Percentiles rank a stretch among this genome's conserved stretches.
Evolutionary conservation across 1,140 invertebrate species (phyloP).

Genomic region (Eciton burchellii): DNA sequence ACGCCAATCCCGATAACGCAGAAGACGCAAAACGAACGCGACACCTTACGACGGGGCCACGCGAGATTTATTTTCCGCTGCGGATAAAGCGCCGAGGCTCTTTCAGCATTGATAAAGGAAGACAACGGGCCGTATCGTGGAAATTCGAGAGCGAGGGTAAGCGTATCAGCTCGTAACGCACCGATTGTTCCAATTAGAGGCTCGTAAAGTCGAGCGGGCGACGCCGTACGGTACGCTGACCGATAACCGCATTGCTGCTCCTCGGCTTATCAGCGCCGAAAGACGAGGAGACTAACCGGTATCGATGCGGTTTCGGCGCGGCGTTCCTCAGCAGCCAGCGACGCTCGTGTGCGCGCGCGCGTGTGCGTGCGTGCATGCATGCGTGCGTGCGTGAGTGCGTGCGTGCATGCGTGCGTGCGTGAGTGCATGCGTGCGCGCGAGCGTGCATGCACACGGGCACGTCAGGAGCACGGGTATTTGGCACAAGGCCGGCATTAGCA

Average conservation of each 20-base stretch:
- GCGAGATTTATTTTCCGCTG: neutral
- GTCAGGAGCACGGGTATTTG: slow-evolving; percentile 82
- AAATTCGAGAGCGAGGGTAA: slow-evolving; percentile 14
- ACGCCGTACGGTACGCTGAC: slow-evolving; percentile 33
- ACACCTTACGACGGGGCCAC: neutral
- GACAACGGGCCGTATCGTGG: neutral
- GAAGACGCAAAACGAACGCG: neutral
- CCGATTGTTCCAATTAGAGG: slow-evolving; percentile 38
- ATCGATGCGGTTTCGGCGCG: slow-evolving; percentile 64
- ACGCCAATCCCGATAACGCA: neutral
- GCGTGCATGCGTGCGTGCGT: slow-evolving; percentile 54
- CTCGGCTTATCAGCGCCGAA: slow-evolving; percentile 40
- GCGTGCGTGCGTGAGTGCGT: slow-evolving; percentile 52
- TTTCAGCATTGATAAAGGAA: neutral
- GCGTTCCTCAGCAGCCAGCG: too few species aligned
- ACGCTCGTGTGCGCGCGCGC: neutral
- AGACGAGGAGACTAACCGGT: slow-evolving; percentile 37
- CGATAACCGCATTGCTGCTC: slow-evolving; percentile 25
- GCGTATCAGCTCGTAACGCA: slow-evolving; percentile 18
- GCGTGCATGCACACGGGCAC: slow-evolving; percentile 70
- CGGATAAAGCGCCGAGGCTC: neutral
- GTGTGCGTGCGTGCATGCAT: neutral
- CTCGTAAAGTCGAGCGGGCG: slow-evolving; percentile 18
- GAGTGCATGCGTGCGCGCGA: slow-evolving; percentile 23
- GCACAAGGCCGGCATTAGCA: slow-evolving; percentile 86